A percentile compares a stretch with the other conserved stretches of the same genome.
These are phyloP conservation scores for Ectemnius continuus DNA, from an alignment of 2,888 invertebrate species.

Conservation along the genomic window DNA sequence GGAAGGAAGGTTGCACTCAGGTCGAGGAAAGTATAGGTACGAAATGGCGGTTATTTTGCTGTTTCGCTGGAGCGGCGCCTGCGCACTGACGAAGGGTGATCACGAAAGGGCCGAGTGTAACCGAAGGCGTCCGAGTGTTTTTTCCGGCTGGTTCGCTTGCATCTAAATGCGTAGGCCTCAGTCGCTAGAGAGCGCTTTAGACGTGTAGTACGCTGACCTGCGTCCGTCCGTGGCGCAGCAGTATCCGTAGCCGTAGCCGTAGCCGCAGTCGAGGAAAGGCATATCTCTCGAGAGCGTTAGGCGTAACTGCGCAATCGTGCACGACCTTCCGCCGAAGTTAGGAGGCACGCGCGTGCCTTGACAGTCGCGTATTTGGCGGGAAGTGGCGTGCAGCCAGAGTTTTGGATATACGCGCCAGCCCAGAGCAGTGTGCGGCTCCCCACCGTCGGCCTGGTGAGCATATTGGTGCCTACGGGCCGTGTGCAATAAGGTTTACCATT, in stretches of 20 bases:
- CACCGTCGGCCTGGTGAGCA: constrained; percentile 46
- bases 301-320: constrained; percentile 68
- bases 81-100: constrained; percentile 17
- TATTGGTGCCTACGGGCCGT: constrained; percentile 63
- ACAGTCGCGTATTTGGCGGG: constrained; percentile 64
- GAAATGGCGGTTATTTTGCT: constrained; percentile 73
- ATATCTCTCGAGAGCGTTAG: constrained; percentile 42
- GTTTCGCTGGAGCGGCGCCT: constrained; percentile 33
- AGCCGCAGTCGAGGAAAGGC: constrained; percentile 28
- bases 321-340: constrained; percentile 57
- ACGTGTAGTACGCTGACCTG: constrained; percentile 61
- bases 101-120: constrained; percentile 34
- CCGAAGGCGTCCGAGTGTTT: constrained; percentile 49
- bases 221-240: constrained; percentile 55
- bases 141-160: constrained; percentile 58
- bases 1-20: constrained; percentile 50
- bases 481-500: constrained; percentile 59
- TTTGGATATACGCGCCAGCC: constrained; percentile 35
- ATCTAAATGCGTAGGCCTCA: constrained; percentile 59
- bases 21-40: constrained; percentile 66
- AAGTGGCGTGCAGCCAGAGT: constrained; percentile 32
- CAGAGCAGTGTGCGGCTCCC: constrained; percentile 38
- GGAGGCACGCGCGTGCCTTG: constrained; percentile 62
- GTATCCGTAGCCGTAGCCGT: too few relatives aligned
- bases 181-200: constrained; percentile 74